phyloP scores from a whole-genome alignment of 2,797 vertebrate species.

The Lacerta agilis region DNA sequence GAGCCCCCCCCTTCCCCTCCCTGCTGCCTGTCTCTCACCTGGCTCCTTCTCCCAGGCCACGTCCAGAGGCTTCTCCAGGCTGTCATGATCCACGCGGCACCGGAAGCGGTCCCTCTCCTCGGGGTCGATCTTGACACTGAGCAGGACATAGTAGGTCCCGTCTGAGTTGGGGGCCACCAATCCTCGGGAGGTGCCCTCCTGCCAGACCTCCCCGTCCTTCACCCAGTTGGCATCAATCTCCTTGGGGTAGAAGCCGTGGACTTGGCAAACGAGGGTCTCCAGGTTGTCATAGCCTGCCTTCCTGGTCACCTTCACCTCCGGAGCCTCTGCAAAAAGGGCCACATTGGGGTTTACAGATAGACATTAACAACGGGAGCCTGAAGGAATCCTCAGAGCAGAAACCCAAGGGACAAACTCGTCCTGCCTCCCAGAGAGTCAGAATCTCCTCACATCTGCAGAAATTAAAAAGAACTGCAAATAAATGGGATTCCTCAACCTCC shows the following conservation, averaged over 20 bases:
- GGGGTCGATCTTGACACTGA: background rate
- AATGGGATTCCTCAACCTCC: background rate
- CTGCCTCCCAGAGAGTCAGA: background rate
- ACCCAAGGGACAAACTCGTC: background rate
- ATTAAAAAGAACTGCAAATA: background rate
- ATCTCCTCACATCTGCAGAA: background rate
- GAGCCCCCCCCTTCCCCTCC: background rate
- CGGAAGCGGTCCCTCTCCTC: background rate
- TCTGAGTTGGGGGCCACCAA: background rate
- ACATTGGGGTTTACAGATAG: too few species aligned
- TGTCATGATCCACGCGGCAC: background rate
- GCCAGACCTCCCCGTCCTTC: background rate
- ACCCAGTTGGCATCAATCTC: background rate
- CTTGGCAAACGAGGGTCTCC: background rate
- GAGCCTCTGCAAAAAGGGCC: background rate
- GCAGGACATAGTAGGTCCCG: background rate
- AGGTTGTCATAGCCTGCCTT: background rate
- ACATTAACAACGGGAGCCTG: background rate
- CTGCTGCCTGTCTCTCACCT: background rate
- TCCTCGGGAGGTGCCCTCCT: background rate
- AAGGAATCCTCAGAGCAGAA: background rate
- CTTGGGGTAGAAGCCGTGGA: background rate
- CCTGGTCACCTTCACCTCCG: background rate
- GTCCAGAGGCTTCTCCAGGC: background rate
- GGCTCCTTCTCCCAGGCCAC: background rate